A percentile compares a stretch with the other conserved stretches of the same genome.
These are phyloP conservation scores for Tetragnatha versicolor DNA, from an alignment of 1,140 invertebrate genomes.

Conservation along the genomic window DNA sequence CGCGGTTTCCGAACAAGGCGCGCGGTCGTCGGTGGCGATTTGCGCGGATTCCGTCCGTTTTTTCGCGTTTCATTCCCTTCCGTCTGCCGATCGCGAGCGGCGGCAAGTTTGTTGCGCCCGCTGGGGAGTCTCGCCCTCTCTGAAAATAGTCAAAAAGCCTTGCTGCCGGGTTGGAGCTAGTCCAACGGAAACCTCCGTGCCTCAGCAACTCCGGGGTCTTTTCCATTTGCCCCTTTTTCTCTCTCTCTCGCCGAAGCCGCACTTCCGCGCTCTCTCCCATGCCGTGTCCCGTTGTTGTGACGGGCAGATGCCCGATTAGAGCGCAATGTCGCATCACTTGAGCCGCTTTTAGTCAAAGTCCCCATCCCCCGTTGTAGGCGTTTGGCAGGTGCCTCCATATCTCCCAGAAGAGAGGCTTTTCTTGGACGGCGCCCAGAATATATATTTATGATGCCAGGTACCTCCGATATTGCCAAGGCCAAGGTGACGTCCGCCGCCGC, in stretches of 20 bases:
- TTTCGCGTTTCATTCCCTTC: not conserved
- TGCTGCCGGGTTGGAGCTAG: constrained; percentile 5
- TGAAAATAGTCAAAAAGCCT: constrained; percentile 36
- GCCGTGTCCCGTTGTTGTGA: not conserved
- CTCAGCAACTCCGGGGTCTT: constrained; percentile 49
- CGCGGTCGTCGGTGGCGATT: too few relatives aligned
- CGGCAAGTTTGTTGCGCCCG: too few relatives aligned
- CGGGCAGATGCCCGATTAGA: not conserved
- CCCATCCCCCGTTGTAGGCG: constrained; percentile 22
- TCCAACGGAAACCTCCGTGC: constrained; percentile 36
- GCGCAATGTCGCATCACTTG: not conserved
- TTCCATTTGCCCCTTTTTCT: constrained; percentile 42
- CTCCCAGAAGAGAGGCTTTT: constrained; percentile 30
- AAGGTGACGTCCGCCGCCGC: constrained; percentile 31
- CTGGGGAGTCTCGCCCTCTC: too few relatives aligned
- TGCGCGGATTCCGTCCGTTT: not conserved
- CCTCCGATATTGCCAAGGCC: constrained; percentile 28
- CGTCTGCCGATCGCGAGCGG: constrained; percentile 8
- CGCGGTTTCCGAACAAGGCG: too few relatives aligned
- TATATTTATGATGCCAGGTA: constrained; percentile 49
- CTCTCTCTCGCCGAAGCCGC: too few relatives aligned
- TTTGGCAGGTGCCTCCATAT: constrained; percentile 51
- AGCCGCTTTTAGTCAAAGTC: constrained; percentile 18
- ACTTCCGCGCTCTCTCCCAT: not conserved
- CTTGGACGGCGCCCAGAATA: constrained; percentile 28